Conservation (phyloP, 2,888 invertebrate species). For the Neria commutata region DNA sequence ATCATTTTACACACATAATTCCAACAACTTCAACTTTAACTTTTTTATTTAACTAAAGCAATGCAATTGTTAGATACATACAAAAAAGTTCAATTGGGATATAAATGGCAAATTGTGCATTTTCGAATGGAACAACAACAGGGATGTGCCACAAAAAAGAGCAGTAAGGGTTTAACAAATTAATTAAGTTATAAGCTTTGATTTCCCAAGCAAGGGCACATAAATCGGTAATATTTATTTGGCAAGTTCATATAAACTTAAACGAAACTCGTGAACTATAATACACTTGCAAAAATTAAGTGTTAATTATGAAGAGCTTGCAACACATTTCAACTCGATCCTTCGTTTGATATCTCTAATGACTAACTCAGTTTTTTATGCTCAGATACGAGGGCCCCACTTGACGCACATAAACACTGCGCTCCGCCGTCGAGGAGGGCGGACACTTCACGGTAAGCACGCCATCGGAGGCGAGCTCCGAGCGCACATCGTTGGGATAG, state of each 20-base stretch:
- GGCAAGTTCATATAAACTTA: background rate
- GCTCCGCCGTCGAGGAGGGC: conserved; percentile 64
- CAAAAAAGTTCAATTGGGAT: conserved; percentile 48
- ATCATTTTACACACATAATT: too few relatives aligned
- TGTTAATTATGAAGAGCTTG: conserved; percentile 19
- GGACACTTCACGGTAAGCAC: conserved; percentile 78
- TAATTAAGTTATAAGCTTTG: too few relatives aligned
- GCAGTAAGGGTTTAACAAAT: too few relatives aligned
- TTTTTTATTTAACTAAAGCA: conserved; percentile 47
- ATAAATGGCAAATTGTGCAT: too few relatives aligned
- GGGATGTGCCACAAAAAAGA: too few relatives aligned
- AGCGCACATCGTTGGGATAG: conserved; percentile 74
- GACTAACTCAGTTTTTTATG: conserved; percentile 50
- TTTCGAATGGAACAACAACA: too few relatives aligned
- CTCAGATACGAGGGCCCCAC: conserved; percentile 69
- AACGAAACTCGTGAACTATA: background rate
- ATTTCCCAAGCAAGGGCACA: too few relatives aligned
- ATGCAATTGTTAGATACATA: conserved; percentile 43
- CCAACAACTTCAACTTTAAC: conserved; percentile 20
- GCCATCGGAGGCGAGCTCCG: conserved; percentile 70
- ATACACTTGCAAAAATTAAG: conserved; percentile 25
- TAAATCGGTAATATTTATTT: too few relatives aligned
- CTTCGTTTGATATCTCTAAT: background rate
- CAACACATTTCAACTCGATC: conserved; percentile 1
- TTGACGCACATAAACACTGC: conserved; percentile 75